phyloP scores from a whole-genome alignment of 2,888 invertebrate genomes.

The Trilocha varians region DNA sequence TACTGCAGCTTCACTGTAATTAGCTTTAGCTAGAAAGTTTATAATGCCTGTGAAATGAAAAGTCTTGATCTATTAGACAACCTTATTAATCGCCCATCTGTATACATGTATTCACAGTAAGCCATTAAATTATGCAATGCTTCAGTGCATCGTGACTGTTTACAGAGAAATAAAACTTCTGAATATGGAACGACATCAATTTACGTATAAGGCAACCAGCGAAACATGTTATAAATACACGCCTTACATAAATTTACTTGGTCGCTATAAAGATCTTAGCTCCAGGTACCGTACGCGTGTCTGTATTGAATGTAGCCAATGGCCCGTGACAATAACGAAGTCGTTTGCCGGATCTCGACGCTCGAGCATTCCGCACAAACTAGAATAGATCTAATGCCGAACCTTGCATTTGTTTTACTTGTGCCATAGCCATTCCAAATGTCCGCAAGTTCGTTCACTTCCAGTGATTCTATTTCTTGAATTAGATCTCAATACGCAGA shows the following conservation, averaged over 20 bases:
- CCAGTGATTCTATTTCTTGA: neutral
- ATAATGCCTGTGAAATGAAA: neutral
- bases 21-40: neutral
- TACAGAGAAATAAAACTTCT: neutral
- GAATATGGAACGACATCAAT: neutral
- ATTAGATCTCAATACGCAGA: neutral
- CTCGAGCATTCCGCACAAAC: conserved; percentile 9
- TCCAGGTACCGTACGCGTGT: neutral
- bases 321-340: conserved; percentile 34
- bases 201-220: neutral
- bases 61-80: neutral
- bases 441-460: neutral
- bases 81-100: neutral
- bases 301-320: conserved; percentile 46
- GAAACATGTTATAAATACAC: neutral
- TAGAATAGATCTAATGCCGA: conserved; percentile 7
- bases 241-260: neutral
- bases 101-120: no score
- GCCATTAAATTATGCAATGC: no score
- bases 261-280: neutral
- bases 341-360: conserved; percentile 18
- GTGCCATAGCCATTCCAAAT: neutral
- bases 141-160: neutral
- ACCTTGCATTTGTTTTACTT: neutral
- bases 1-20: neutral